Evolutionary conservation across 2,797 vertebrate species (phyloP).

Genomic region (Poecilia picta): DNA sequence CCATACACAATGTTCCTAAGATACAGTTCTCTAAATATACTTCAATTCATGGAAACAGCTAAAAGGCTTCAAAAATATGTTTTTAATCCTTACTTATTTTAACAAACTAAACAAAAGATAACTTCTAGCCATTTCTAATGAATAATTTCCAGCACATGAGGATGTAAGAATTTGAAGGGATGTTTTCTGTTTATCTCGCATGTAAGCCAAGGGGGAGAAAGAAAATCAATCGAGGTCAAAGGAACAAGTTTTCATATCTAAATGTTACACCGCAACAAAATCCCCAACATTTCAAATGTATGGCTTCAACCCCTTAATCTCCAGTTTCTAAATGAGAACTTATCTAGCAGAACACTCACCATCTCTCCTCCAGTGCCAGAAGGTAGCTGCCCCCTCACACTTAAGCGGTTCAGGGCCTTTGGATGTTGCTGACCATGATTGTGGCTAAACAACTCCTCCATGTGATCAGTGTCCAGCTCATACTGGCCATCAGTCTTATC

Average conservation of each 20-base stretch:
- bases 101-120: background rate
- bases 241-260: slow-evolving; percentile 14
- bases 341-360: slow-evolving; percentile 57
- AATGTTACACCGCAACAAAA: slow-evolving; percentile 21
- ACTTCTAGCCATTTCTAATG: background rate
- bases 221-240: slow-evolving; percentile 36
- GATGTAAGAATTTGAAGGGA: slow-evolving; percentile 15
- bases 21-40: background rate
- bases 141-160: background rate
- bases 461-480: slow-evolving; percentile 81
- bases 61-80: background rate
- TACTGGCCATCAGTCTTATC: slow-evolving; percentile 71
- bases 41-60: background rate
- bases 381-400: slow-evolving; percentile 53
- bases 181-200: slow-evolving; percentile 25
- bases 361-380: slow-evolving; percentile 52
- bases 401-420: slow-evolving; percentile 54
- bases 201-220: background rate
- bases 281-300: slow-evolving; percentile 9
- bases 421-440: slow-evolving; percentile 61
- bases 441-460: slow-evolving; percentile 86
- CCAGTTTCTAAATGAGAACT: slow-evolving; percentile 2
- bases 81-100: background rate
- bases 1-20: slow-evolving; percentile 14
- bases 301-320: slow-evolving; percentile 15